Conservation (phyloP, 2,888 invertebrate species). For the Andrena camellia region DNA sequence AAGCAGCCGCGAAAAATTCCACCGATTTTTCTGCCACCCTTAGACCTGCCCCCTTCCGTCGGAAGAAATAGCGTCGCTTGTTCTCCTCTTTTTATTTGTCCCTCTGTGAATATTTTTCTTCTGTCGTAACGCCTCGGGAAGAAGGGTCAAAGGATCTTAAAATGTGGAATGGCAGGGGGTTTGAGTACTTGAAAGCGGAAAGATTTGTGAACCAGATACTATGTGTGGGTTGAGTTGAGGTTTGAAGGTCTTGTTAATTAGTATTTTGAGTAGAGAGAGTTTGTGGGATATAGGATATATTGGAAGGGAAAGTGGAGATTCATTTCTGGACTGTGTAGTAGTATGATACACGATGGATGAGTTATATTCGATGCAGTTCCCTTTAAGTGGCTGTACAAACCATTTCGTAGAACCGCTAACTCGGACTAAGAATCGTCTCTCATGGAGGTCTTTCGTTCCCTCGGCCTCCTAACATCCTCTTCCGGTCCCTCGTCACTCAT, state of each 20-base stretch:
- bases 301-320: too few species aligned
- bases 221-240: too few species aligned
- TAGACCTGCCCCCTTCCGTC: background rate
- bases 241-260: too few species aligned
- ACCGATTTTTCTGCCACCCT: slow-evolving; percentile 26
- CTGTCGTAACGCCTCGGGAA: background rate
- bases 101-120: slow-evolving; percentile 36
- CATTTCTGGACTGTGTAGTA: too few species aligned
- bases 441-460: slow-evolving; percentile 32
- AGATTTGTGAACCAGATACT: too few species aligned
- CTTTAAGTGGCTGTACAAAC: slow-evolving; percentile 37
- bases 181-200: background rate
- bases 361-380: slow-evolving; percentile 21
- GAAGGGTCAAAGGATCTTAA: background rate
- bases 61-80: background rate
- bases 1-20: slow-evolving; percentile 21
- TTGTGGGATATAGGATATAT: too few species aligned
- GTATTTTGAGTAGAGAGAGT: too few species aligned
- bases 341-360: slow-evolving; percentile 16
- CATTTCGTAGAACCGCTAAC: slow-evolving; percentile 57
- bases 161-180: background rate
- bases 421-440: slow-evolving; percentile 40
- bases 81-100: slow-evolving; percentile 12
- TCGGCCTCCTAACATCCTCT: slow-evolving; percentile 38
- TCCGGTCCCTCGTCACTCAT: slow-evolving; percentile 65